phyloP scores from a whole-genome alignment of 1,140 invertebrate species.

The Caenorhabditis briggsae region DNA sequence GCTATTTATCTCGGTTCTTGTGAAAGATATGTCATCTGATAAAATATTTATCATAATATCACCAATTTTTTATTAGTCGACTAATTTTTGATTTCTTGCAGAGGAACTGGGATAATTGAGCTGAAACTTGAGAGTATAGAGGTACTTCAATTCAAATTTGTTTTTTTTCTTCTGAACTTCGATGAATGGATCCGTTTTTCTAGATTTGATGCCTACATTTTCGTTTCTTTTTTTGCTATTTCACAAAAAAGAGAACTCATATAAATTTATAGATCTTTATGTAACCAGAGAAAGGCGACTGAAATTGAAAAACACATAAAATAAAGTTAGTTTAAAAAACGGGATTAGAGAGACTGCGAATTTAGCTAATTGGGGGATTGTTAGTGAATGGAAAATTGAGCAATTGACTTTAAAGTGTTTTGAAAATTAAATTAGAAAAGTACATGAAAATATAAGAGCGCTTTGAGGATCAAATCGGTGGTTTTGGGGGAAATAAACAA shows the following conservation, averaged over 20 bases:
- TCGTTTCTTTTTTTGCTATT: too few species aligned
- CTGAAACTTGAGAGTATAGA: too few species aligned
- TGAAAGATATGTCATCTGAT: too few species aligned
- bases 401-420: slow-evolving; percentile 36
- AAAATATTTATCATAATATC: too few species aligned
- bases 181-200: too few species aligned
- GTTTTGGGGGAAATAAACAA: neutral
- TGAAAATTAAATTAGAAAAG: neutral
- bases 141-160: too few species aligned
- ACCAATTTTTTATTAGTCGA: too few species aligned
- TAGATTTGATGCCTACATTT: too few species aligned
- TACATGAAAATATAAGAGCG: neutral
- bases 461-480: slow-evolving; percentile 25
- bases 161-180: too few species aligned
- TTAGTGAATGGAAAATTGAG: neutral
- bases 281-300: neutral
- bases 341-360: neutral
- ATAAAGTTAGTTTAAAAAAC: neutral
- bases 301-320: slow-evolving; percentile 47
- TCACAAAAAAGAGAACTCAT: neutral
- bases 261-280: neutral
- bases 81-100: too few species aligned
- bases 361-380: slow-evolving; percentile 2
- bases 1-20: too few species aligned
- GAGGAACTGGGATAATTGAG: too few species aligned